Percentiles rank a stretch among this genome's conserved stretches.
These are phyloP conservation scores for Graphium colonna DNA, from an alignment of 2,888 invertebrate species.

Conservation along the genomic window DNA sequence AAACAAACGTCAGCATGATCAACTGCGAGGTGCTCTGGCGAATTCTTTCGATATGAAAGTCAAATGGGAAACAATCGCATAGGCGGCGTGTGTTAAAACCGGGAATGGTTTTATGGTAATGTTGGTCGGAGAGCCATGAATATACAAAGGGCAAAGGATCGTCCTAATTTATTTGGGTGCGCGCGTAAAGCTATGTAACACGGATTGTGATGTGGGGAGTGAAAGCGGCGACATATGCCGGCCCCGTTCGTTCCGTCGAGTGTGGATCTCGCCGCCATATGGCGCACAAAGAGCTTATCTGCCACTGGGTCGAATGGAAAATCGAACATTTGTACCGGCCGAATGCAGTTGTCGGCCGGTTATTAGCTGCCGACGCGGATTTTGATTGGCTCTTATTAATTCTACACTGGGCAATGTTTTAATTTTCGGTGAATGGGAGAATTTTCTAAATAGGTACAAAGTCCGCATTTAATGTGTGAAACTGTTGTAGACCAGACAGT, in stretches of 20 bases:
- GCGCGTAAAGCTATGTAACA: constrained; percentile 46
- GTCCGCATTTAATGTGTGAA: not conserved
- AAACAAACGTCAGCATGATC: constrained; percentile 14
- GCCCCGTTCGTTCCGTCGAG: constrained; percentile 72
- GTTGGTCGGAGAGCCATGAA: constrained; percentile 13
- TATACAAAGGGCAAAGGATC: constrained; percentile 23
- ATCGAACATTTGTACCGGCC: constrained; percentile 24
- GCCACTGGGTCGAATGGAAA: constrained; percentile 36
- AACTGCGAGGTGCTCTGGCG: not conserved
- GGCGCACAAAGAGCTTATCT: constrained; percentile 67
- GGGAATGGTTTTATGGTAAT: constrained; percentile 6
- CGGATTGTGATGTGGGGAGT: constrained; percentile 69
- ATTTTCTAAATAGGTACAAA: not conserved
- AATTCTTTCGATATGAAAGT: constrained; percentile 10
- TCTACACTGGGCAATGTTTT: not conserved
- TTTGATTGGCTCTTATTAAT: constrained; percentile 19
- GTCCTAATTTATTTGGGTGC: constrained; percentile 24
- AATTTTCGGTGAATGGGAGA: not conserved
- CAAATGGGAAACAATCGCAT: constrained; percentile 3
- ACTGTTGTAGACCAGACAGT: not conserved
- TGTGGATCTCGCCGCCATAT: constrained; percentile 73
- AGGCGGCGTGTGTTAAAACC: not conserved
- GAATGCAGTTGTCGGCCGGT: constrained; percentile 22
- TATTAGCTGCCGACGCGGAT: constrained; percentile 23
- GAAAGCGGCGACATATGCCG: constrained; percentile 76